A percentile compares a stretch with the other conserved stretches of the same genome.
These are phyloP conservation scores for Palaemon carinicauda DNA, from an alignment of 1,140 invertebrate species.

Conservation along the genomic window DNA sequence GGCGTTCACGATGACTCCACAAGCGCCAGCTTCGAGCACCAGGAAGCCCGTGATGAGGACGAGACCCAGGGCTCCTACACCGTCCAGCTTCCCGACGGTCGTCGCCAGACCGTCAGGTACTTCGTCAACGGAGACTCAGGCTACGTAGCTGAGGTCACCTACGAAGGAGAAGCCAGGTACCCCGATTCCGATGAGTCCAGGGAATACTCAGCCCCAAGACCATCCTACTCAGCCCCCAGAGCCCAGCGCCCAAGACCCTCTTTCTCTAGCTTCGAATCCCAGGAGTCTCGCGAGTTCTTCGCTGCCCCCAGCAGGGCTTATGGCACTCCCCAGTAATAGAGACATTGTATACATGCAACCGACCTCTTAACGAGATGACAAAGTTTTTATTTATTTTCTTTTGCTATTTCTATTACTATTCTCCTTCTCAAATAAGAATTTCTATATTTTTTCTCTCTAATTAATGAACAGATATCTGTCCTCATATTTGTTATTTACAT, in stretches of 20 bases:
- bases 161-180: constrained; percentile 29
- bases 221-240: background rate
- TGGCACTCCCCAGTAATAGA: too few relatives aligned
- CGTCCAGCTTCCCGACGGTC: constrained; percentile 31
- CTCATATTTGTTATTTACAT: too few relatives aligned
- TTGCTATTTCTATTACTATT: too few relatives aligned
- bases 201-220: background rate
- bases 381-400: too few relatives aligned
- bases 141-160: constrained; percentile 26
- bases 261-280: background rate
- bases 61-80: constrained; percentile 25
- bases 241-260: background rate
- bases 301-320: too few relatives aligned
- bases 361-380: too few relatives aligned
- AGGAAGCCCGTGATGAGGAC: constrained; percentile 13
- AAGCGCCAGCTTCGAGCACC: constrained; percentile 14
- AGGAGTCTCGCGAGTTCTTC: background rate
- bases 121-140: constrained; percentile 25
- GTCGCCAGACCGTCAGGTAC: constrained; percentile 17
- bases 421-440: too few relatives aligned
- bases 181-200: constrained; percentile 10
- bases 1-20: background rate
- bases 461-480: too few relatives aligned
- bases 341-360: too few relatives aligned
- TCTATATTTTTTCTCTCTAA: too few relatives aligned